Evolutionary conservation across 2,888 invertebrate genomes (phyloP), one percentile per base, ranked within the genome.

Genomic region (Agonopterix heracliana): DNA sequence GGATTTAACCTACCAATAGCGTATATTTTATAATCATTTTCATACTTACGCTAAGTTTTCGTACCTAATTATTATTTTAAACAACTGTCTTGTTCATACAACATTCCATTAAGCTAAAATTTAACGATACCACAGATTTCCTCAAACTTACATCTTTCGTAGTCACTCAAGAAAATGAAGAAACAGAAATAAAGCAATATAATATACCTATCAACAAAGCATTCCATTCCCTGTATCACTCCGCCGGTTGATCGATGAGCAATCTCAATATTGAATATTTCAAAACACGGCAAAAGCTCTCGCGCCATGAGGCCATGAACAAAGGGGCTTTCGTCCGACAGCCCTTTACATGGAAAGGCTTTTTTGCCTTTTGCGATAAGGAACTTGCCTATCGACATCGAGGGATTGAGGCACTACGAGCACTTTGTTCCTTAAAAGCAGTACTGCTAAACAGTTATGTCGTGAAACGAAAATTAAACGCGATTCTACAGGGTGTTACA

Each of bases 281-380:
- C 44, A 40, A 46, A 42, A 34, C 41, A 34, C 35, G 9, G 43
- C 48, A 41, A 46, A 12, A 34, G 41, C 40, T 48, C 38, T 56
- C 62, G 62, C 55, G 57, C 26, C 26, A 26, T 26, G 26, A 26
- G 9, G 38, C 53, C 60, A 64, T 66, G 79, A 81, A 85, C 84
- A 85, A 86, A 83, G 74, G 70, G 63, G 71, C 76, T 72, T 76
- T 78, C 71, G 63, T 70, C 80, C 84, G 77, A 78, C 76, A 72
- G 71, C 80, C 66, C 78, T 88, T 81, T 78, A 87, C 85, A 85
- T 66, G 81, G 72, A 84, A 87, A 86, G 72, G 79, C 83, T 82
- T 85, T 84, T 85, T 85, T 85, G 78, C 78, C 63, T 57, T 70
- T 74, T 64, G 66, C 79, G 80, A 81, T 82, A 83, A 83, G 81